Base-by-base conservation (phyloP, 2,113 vertebrate species). In the Gallinago media region DNA sequence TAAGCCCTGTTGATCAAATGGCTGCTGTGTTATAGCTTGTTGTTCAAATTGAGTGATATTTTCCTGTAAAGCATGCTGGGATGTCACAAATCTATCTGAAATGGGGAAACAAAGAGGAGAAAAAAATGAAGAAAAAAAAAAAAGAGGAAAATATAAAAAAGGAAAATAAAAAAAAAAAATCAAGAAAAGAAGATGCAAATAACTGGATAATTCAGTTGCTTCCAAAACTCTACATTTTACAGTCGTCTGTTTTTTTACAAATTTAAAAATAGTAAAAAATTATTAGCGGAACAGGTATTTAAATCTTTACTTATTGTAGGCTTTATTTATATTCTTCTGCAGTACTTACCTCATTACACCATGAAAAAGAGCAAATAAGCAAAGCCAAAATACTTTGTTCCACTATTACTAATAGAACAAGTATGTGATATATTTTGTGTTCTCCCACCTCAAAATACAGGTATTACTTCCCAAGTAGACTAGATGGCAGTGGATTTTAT, bases 31-130 rank as follows among this genome's bases (percentile, higher is more conserved):
- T 83, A 99, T 98, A 34, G 98, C 70, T 66, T 98, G 98, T 31
- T 99, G 97, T 59, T 99, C 99, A 97, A 98, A 99, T 19, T 99
- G 99, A 95, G 97, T 97, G 68, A 99, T 99, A 87, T 98, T 99
- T 87, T 98, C 98, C 80, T 98, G 98, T 82, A 99, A 96, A 92
- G 98, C 49, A 97, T 99, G 99, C 59, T 99, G 98, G 31, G 98
- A 96, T 44, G 98, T 98, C 96, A 99, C 99, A 96, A 98, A 99
- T 15, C 98, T 98, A 94, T 99, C 99, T 99, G 94, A 97, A 91
- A 94, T 59, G 40, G 70, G 61, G 36, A 78, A 82, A 62, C 13
- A 12, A 38, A 56, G 6, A 13, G 13, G 25, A 26, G 7, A 11
- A 18, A 36, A 61, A 61, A 3, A 27, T 38, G 36, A 54, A 11